phyloP scores from a whole-genome alignment of 2,113 vertebrate genomes.

The Syngnathus typhle region DNA sequence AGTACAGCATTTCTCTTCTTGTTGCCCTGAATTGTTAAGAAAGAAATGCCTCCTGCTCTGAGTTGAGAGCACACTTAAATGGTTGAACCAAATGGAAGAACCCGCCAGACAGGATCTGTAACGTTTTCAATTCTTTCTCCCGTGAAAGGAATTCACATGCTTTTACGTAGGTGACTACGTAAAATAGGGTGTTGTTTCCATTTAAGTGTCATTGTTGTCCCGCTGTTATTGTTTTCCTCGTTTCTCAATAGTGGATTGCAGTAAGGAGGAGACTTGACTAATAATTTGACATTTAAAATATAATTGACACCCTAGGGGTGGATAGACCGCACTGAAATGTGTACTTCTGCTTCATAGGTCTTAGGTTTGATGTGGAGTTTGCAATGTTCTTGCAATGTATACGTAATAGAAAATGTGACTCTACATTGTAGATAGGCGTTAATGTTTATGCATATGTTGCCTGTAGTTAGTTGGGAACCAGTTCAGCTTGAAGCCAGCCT shows the following conservation, averaged over 20 bases:
- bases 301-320: background rate
- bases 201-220: background rate
- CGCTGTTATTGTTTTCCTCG: background rate
- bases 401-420: too few species aligned
- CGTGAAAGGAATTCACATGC: background rate
- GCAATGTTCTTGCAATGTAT: too few species aligned
- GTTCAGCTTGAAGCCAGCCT: too few species aligned
- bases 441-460: too few species aligned
- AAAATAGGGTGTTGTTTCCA: constrained; percentile 8
- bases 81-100: constrained; percentile 18
- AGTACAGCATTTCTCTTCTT: constrained; percentile 52
- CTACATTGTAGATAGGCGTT: too few species aligned
- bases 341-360: too few species aligned
- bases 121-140: constrained; percentile 20
- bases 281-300: background rate
- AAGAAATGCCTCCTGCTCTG: constrained; percentile 18
- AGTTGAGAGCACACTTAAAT: background rate
- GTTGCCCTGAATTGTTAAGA: constrained; percentile 2
- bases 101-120: constrained; percentile 51
- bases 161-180: constrained; percentile 17
- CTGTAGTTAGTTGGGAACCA: too few species aligned
- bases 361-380: too few species aligned
- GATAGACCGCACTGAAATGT: too few species aligned
- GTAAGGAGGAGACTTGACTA: background rate
- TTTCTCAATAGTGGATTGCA: background rate